Conservation (phyloP, 2,797 vertebrate species). For the Anniella stebbinsi region DNA sequence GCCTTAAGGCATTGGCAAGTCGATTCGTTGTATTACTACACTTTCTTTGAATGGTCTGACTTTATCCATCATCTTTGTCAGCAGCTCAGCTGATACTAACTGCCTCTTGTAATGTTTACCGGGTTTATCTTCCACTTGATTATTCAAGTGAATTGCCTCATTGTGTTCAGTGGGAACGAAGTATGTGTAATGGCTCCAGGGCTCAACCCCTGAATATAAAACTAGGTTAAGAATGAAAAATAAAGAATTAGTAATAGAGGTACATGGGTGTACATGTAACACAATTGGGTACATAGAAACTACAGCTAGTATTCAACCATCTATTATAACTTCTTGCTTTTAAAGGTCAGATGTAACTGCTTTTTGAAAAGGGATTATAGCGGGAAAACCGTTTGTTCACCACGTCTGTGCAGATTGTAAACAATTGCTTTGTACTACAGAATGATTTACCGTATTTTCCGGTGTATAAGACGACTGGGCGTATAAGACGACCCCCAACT, state of each 20-base stretch:
- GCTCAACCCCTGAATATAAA: neutral
- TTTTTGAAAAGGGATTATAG: slow-evolving; percentile 56
- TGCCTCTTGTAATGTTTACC: neutral
- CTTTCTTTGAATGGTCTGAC: neutral
- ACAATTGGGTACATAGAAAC: slow-evolving; percentile 28
- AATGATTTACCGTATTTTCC: no score
- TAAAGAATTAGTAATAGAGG: slow-evolving; percentile 13
- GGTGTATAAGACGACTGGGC: no score
- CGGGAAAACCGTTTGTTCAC: slow-evolving; percentile 74
- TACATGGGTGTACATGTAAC: neutral
- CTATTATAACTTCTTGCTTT: slow-evolving; percentile 60
- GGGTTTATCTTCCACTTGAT: neutral
- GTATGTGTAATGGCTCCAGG: neutral
- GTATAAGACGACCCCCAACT: no score
- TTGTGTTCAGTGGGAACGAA: neutral
- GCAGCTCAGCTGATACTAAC: neutral
- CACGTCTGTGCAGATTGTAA: slow-evolving; percentile 66
- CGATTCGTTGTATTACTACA: neutral
- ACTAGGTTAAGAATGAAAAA: slow-evolving; percentile 6
- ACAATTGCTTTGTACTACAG: slow-evolving; percentile 52
- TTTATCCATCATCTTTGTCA: neutral
- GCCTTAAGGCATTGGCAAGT: neutral
- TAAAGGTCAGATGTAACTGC: slow-evolving; percentile 53
- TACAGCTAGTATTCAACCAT: slow-evolving; percentile 53
- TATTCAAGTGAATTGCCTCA: neutral